Evolutionary conservation across 2,113 vertebrate genomes (phyloP).

Genomic region (Podocnemis expansa): DNA sequence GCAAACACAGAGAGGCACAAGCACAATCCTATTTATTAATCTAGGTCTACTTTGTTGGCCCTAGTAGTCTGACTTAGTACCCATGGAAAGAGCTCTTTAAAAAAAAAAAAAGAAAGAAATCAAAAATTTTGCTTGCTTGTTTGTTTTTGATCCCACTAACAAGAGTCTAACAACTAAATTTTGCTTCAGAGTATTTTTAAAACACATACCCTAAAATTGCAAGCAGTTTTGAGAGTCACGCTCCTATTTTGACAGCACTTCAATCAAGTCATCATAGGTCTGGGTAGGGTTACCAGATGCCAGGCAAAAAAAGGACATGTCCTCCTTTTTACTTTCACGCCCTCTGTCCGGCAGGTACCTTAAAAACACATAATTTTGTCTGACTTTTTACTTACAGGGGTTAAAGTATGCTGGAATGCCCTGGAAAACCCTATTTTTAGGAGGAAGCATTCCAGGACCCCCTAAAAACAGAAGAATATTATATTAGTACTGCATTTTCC

Average conservation of each 20-base stretch:
- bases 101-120: background rate
- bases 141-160: background rate
- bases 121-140: too few species aligned
- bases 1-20: background rate
- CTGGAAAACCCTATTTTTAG: too few species aligned
- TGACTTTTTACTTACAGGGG: too few species aligned
- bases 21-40: background rate
- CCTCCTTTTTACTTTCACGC: too few species aligned
- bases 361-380: too few species aligned
- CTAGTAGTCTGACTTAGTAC: background rate
- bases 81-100: background rate
- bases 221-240: background rate
- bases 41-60: background rate
- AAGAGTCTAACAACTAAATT: background rate
- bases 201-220: background rate
- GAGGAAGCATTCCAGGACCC: too few species aligned
- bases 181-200: background rate
- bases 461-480: too few species aligned
- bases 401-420: too few species aligned
- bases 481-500: too few species aligned
- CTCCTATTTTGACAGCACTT: background rate
- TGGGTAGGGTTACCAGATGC: too few species aligned
- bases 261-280: background rate
- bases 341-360: too few species aligned
- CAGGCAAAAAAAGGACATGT: too few species aligned